These are phyloP conservation scores for Drosophila testacea DNA, from an alignment of 2,888 invertebrate genomes.

Conservation along the genomic window DNA sequence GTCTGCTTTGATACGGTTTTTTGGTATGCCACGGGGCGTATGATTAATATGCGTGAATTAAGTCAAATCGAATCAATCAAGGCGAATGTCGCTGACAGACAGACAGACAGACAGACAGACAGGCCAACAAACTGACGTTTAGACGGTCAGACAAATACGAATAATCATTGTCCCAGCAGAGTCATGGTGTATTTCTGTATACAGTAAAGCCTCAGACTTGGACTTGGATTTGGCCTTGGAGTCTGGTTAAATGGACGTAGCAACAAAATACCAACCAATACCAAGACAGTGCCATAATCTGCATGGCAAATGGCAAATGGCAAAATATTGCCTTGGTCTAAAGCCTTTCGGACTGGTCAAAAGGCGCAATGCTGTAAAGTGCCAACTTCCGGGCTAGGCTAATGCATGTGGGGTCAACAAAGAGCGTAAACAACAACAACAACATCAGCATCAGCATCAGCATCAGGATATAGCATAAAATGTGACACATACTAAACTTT, in stretches of 20 bases:
- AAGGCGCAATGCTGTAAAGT: conserved; percentile 63
- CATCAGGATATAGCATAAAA: conserved; percentile 57
- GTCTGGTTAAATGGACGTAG: not conserved
- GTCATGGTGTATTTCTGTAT: conserved; percentile 6
- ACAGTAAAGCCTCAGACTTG: conserved; percentile 32
- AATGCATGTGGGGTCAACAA: conserved; percentile 51
- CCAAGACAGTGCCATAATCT: conserved; percentile 47
- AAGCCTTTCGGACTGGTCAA: conserved; percentile 47
- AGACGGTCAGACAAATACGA: conserved; percentile 27
- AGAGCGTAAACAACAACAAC: not conserved
- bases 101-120: conserved; percentile 25
- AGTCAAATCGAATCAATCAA: conserved; percentile 80
- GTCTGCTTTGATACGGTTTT: conserved; percentile 48
- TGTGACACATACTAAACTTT: conserved; percentile 79
- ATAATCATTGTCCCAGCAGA: conserved; percentile 27
- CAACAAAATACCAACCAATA: not conserved
- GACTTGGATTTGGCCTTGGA: not conserved
- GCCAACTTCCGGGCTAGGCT: conserved; percentile 70
- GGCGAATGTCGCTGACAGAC: conserved; percentile 61
- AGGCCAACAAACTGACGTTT: conserved; percentile 7
- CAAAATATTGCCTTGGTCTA: conserved; percentile 45
- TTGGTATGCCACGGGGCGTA: conserved; percentile 58
- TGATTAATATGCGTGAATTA: conserved; percentile 80
- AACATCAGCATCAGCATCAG: conserved; percentile 20
- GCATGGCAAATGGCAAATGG: conserved; percentile 64